These are phyloP conservation scores for Diuraphis noxia DNA, from an alignment of 1,140 invertebrate species.

Conservation along the genomic window DNA sequence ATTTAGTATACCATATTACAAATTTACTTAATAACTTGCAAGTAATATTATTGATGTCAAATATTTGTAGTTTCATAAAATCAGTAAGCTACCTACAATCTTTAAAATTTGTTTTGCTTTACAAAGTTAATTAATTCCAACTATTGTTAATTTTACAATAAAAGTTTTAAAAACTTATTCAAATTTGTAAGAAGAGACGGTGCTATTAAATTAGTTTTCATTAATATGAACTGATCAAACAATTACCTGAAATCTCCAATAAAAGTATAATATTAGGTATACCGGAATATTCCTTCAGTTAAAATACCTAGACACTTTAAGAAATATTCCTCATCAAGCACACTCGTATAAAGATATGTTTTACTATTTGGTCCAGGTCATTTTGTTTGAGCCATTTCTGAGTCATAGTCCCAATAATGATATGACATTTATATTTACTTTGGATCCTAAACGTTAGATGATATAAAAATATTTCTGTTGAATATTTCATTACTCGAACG, in stretches of 20 bases:
- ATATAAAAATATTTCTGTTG: slow-evolving; percentile 47
- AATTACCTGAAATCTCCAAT: not conserved
- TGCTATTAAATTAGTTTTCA: not conserved
- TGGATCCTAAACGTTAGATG: slow-evolving; percentile 39
- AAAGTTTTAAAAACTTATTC: not conserved
- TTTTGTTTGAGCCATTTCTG: slow-evolving; percentile 19
- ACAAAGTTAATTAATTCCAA: not conserved
- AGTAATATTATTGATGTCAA: not conserved
- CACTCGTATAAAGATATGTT: not conserved
- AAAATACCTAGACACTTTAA: not conserved
- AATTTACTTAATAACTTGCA: not conserved
- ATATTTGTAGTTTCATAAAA: slow-evolving; percentile 4
- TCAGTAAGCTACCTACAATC: not conserved
- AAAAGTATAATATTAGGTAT: not conserved
- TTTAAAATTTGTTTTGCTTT: not conserved
- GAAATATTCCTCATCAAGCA: not conserved
- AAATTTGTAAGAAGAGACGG: not conserved
- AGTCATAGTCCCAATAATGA: slow-evolving; percentile 21
- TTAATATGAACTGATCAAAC: not conserved
- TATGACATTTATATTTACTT: slow-evolving; percentile 53
- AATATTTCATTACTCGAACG: slow-evolving; percentile 52
- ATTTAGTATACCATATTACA: not conserved
- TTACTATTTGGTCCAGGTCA: not conserved
- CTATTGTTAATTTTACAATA: not conserved
- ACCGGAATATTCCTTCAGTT: not conserved